Conservation (phyloP, 2,888 invertebrate species). For the Petrophora chlorosata region DNA sequence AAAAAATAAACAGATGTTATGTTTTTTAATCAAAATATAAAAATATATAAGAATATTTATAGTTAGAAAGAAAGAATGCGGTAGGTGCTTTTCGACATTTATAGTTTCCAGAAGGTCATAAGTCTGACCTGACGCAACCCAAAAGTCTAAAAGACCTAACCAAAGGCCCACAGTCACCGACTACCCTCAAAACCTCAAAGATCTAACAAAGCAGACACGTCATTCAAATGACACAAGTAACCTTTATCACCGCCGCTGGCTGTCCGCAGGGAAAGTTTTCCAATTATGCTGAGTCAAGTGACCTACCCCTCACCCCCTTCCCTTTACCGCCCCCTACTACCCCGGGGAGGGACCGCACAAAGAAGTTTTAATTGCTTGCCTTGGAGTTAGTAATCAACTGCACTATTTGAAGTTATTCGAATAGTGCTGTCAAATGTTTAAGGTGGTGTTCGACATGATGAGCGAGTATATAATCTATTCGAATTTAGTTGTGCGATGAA, state of each 20-base stretch:
- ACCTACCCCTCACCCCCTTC: slow-evolving; percentile 46
- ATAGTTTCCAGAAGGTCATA: too few species aligned
- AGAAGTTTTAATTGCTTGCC: slow-evolving; percentile 82
- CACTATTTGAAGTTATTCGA: slow-evolving; percentile 68
- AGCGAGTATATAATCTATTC: too few species aligned
- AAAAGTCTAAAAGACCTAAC: neutral
- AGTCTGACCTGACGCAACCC: too few species aligned
- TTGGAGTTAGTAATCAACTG: slow-evolving; percentile 70
- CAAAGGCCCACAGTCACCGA: neutral
- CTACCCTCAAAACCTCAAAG: slow-evolving; percentile 30
- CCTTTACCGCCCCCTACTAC: slow-evolving; percentile 34
- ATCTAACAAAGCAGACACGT: slow-evolving; percentile 27
- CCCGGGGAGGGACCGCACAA: slow-evolving; percentile 63
- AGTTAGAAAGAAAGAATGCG: too few species aligned
- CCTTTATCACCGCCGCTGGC: slow-evolving; percentile 35
- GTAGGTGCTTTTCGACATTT: too few species aligned
- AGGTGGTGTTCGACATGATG: slow-evolving; percentile 15
- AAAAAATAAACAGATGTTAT: too few species aligned
- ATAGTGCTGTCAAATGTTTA: slow-evolving; percentile 42
- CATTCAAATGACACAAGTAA: slow-evolving; percentile 34
- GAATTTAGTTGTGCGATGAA: too few species aligned
- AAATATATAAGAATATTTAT: too few species aligned
- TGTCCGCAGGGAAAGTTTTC: slow-evolving; percentile 42
- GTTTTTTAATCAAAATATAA: too few species aligned
- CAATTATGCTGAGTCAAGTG: slow-evolving; percentile 78